Evolutionary conservation across 2,797 vertebrate species (phyloP).

Genomic region (Scolopax rusticola): DNA sequence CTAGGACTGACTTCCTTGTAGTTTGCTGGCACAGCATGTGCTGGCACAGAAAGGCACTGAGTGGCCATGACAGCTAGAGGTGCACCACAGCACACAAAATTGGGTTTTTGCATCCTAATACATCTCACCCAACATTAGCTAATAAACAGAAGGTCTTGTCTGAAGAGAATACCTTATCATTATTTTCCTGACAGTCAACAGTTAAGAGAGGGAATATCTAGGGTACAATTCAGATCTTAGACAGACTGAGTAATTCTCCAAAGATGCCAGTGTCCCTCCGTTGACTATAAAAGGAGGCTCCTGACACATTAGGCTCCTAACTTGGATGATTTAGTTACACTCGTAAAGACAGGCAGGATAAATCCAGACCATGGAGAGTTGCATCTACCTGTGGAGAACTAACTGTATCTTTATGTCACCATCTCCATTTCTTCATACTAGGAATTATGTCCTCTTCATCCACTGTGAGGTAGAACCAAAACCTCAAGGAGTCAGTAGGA

Average conservation of each 20-base stretch:
- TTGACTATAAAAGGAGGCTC: conserved; percentile 5
- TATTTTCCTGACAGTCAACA: neutral
- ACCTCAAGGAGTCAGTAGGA: neutral
- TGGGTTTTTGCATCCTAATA: neutral
- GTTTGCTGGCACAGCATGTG: neutral
- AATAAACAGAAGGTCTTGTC: neutral
- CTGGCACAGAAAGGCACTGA: neutral
- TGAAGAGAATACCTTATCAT: neutral
- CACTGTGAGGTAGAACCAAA: neutral
- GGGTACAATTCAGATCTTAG: neutral
- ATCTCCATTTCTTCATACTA: neutral
- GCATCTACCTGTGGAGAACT: neutral
- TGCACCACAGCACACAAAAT: neutral
- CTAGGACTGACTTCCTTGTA: neutral
- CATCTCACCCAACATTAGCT: neutral
- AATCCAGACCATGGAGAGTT: neutral
- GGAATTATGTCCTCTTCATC: neutral
- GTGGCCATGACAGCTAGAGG: neutral
- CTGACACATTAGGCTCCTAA: neutral
- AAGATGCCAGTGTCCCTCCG: neutral
- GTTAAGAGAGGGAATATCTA: neutral
- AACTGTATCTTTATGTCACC: neutral
- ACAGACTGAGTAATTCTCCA: neutral
- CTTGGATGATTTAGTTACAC: neutral
- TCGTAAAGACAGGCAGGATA: neutral